A percentile compares a stretch with the other conserved stretches of the same genome.
These are phyloP conservation scores for Linnaemya tessellans DNA, from an alignment of 2,888 invertebrate genomes.

Conservation along the genomic window DNA sequence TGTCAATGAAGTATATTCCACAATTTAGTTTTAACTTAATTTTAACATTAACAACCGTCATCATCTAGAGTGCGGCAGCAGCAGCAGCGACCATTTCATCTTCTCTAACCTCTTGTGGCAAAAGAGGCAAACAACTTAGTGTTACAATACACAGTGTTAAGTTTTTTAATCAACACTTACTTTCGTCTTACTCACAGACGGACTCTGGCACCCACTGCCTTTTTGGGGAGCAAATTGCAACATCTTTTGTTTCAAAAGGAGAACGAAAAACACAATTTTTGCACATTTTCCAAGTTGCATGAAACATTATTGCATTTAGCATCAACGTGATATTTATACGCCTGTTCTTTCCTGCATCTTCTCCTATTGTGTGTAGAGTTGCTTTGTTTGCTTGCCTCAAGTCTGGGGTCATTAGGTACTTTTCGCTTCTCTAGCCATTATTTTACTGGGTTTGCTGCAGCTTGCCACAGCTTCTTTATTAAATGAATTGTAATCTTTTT, in stretches of 20 bases:
- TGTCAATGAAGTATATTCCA: constrained; percentile 58
- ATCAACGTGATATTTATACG: constrained; percentile 22
- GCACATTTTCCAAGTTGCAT: constrained; percentile 43
- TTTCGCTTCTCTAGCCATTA: constrained; percentile 31
- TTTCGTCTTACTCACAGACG: constrained; percentile 12
- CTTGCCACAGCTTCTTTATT: constrained; percentile 62
- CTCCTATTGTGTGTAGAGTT: background rate
- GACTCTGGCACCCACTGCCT: background rate
- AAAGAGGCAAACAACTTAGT: constrained; percentile 21
- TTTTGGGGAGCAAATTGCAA: constrained; percentile 22
- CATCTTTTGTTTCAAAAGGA: constrained; percentile 31
- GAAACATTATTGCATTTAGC: constrained; percentile 38
- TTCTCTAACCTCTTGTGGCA: constrained; percentile 35
- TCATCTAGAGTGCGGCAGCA: background rate
- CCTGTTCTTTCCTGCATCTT: background rate
- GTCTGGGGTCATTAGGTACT: constrained; percentile 68
- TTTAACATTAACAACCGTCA: constrained; percentile 18
- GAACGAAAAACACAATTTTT: background rate
- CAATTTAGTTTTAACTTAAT: constrained; percentile 63
- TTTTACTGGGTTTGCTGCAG: background rate
- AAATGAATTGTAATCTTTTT: constrained; percentile 67
- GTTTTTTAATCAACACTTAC: constrained; percentile 50
- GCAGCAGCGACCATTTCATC: constrained; percentile 21
- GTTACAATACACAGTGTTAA: constrained; percentile 36
- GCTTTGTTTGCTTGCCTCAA: constrained; percentile 43